Evolutionary conservation across 2,888 invertebrate species (phyloP).

Genomic region (Agonopterix heracliana): DNA sequence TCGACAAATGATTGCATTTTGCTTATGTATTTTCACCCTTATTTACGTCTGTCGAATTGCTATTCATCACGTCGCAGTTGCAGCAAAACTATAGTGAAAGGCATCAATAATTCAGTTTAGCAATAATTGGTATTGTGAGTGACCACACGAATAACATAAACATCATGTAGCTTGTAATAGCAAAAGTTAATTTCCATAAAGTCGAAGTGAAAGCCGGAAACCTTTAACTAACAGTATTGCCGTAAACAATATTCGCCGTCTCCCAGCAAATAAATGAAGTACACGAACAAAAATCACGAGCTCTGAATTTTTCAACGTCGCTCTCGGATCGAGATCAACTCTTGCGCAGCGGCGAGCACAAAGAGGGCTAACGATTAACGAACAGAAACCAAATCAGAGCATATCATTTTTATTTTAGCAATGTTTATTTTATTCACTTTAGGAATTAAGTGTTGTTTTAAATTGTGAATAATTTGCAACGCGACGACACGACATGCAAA

Average conservation of each 20-base stretch:
- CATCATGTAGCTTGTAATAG: no score
- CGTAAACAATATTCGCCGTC: slow-evolving; percentile 58
- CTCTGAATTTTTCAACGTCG: slow-evolving; percentile 69
- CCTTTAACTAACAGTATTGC: slow-evolving; percentile 29
- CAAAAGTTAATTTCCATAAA: slow-evolving; percentile 28
- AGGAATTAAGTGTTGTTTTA: neutral
- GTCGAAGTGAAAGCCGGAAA: slow-evolving; percentile 43
- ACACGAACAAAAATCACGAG: slow-evolving; percentile 71
- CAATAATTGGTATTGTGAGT: no score
- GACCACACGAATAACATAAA: no score
- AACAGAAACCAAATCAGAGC: slow-evolving; percentile 58
- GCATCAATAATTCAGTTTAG: no score
- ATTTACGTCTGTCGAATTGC: no score
- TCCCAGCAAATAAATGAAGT: slow-evolving; percentile 59
- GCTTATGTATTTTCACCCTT: no score
- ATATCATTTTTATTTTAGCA: slow-evolving; percentile 51
- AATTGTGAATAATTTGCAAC: neutral
- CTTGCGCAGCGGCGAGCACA: slow-evolving; percentile 47
- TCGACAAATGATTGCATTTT: slow-evolving; percentile 2
- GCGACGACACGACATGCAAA: no score
- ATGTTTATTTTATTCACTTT: slow-evolving; percentile 26
- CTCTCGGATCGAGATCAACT: slow-evolving; percentile 47
- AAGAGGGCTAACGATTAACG: slow-evolving; percentile 57
- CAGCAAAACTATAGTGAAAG: no score
- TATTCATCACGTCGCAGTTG: no score